A percentile compares a stretch with the other conserved stretches of the same genome.
Conservation (phyloP, 2,888 invertebrate species). For the Entomobrya multifasciata region DNA sequence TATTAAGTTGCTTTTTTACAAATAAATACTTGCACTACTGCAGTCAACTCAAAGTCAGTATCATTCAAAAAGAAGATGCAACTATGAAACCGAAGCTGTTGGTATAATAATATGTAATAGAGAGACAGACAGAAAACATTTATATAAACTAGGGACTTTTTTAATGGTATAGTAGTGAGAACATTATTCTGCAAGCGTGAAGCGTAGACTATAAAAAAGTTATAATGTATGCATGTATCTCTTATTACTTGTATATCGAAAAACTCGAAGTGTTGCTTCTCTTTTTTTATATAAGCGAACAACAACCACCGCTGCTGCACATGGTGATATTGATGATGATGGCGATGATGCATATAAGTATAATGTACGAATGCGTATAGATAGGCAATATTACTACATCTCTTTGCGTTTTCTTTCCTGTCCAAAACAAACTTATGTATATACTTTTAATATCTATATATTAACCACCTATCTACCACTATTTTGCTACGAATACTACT, state of each 20-base stretch:
- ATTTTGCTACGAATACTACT: conserved; percentile 10
- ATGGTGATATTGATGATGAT: conserved; percentile 56
- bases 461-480: neutral
- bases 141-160: conserved; percentile 43
- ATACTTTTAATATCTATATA: conserved; percentile 35
- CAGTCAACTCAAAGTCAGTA: conserved; percentile 29
- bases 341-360: conserved; percentile 60
- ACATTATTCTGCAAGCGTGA: conserved; percentile 40
- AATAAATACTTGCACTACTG: conserved; percentile 12
- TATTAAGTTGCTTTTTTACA: conserved; percentile 30
- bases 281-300: conserved; percentile 28
- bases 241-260: neutral
- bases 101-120: neutral
- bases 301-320: conserved; percentile 44
- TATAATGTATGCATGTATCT: neutral
- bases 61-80: neutral
- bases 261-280: conserved; percentile 34
- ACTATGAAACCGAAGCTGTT: neutral
- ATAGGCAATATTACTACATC: conserved; percentile 59
- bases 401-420: conserved; percentile 66
- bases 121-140: neutral
- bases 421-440: conserved; percentile 69
- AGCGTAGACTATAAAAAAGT: neutral
- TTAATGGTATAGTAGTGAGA: conserved; percentile 22
- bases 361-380: conserved; percentile 26